Conservation (phyloP, 2,797 vertebrate genomes). For the Garrulus glandarius region DNA sequence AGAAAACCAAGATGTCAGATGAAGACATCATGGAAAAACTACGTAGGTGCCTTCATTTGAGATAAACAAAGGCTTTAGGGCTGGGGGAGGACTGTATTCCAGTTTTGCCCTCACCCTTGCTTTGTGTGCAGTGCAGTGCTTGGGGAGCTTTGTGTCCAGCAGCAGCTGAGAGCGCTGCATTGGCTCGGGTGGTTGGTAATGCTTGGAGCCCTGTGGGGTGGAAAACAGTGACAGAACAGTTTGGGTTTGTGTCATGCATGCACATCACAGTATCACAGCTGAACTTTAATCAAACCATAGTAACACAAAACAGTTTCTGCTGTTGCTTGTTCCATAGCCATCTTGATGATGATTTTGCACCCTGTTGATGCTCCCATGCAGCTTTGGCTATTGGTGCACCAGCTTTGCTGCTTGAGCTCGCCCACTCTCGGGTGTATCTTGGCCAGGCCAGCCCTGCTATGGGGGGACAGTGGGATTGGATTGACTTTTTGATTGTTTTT, state of each 20-base stretch:
- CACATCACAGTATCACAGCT: neutral
- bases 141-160: neutral
- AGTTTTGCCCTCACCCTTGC: neutral
- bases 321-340: neutral
- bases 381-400: neutral
- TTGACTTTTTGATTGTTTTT: neutral
- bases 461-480: neutral
- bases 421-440: neutral
- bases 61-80: neutral
- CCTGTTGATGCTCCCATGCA: neutral
- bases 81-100: neutral
- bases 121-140: neutral
- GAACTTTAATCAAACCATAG: neutral
- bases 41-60: conserved; percentile 77
- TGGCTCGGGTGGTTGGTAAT: accelerated
- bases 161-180: neutral
- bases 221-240: neutral
- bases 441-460: neutral
- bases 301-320: neutral
- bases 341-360: neutral
- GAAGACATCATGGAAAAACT: conserved; percentile 99
- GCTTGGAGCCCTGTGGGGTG: neutral
- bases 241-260: neutral
- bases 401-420: neutral
- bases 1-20: conserved; percentile 96